These are phyloP conservation scores for Triplophysa rosa DNA, from an alignment of 2,113 vertebrate genomes.

Conservation along the genomic window DNA sequence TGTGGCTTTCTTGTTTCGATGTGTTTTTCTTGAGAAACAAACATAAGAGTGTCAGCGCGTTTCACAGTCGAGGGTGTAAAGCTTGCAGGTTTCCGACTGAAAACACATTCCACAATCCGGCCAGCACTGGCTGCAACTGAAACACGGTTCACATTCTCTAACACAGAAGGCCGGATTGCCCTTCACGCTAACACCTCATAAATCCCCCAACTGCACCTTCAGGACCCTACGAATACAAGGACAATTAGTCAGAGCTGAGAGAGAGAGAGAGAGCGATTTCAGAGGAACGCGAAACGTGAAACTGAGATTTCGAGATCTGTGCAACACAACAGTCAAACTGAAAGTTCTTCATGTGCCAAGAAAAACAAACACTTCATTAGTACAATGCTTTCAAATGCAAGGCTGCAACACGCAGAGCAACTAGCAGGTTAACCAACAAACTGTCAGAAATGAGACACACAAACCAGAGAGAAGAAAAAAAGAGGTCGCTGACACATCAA, in stretches of 20 bases:
- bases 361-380: background rate
- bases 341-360: background rate
- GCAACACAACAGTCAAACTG: constrained; percentile 1
- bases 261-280: background rate
- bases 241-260: background rate
- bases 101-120: constrained; percentile 49
- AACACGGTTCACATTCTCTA: constrained; percentile 26
- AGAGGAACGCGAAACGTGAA: background rate
- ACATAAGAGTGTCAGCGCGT: background rate
- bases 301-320: background rate
- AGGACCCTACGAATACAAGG: constrained; percentile 24
- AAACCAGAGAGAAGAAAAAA: background rate
- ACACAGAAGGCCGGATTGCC: constrained; percentile 20
- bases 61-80: constrained; percentile 22
- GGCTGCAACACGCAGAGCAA: background rate
- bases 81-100: constrained; percentile 8
- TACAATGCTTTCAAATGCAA: background rate
- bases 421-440: constrained; percentile 1
- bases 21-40: constrained; percentile 4
- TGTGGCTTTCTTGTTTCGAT: background rate
- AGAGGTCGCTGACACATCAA: background rate
- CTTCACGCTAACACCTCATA: constrained; percentile 52
- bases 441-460: background rate
- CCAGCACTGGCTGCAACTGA: constrained; percentile 36
- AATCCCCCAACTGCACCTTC: constrained; percentile 36